Evolutionary conservation across 1,140 invertebrate species (phyloP), one percentile per base, ranked within the genome.

Genomic region (Meteorus sp.): DNA sequence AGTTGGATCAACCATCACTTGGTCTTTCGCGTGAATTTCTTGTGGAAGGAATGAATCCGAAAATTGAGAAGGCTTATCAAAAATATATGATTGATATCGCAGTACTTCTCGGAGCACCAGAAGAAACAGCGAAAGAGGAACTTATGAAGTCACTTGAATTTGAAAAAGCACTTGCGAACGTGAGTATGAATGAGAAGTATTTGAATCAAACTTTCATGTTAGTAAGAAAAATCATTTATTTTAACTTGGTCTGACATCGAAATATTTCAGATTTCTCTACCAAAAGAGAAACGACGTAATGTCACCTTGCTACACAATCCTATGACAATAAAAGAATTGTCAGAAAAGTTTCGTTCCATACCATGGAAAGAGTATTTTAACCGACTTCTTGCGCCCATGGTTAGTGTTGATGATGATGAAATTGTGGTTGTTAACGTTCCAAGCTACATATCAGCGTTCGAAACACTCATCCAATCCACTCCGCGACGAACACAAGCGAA

Each of bases 401-500:
- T 44, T 61, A 57, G 9, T 56, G 62, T 63, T 56, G 78, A 50
- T 1, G 48, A 64, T 1, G 62, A 73, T 17, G 86, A 88, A 80
- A n/a, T n/a, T n/a, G n/a, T n/a, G 17, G 81, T 88, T 41, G 82
- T 88, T 0, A 85, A 82, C 60, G 84, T 85, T 11, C 85, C 86
- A 0, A 73, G 79, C 33, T 89, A 82, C 66, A 71, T 89, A n/a
- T 68, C 69, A 25, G 80, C 84, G 20, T 76, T 89, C 1, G 79
- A 82, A 51, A 69, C 74, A 13, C 66, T 87, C 4, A 69, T 88
- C 2, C 65, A 68, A 6, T 62, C 65, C 8, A 86, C 84, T 2
- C 79, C 83, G 0, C 86, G 86, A 66, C 85, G 87, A 43, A 73
- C 85, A 1, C 78, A 87, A 39, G 87, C 87, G 1, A 95, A 95